These are phyloP conservation scores for Ara ararauna DNA, from an alignment of 2,797 vertebrate genomes.

Conservation along the genomic window DNA sequence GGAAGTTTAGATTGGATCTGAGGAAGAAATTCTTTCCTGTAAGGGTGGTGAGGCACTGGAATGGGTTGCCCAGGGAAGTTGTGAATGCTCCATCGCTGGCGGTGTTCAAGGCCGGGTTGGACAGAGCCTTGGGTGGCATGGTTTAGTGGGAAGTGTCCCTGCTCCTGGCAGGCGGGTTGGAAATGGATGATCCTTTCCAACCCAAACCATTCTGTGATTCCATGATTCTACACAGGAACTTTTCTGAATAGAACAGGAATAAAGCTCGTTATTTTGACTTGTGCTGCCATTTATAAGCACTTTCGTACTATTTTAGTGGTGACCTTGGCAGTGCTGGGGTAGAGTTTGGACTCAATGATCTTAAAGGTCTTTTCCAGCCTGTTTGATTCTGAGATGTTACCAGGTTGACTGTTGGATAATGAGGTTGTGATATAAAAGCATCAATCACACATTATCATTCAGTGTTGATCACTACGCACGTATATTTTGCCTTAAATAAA, in stretches of 20 bases:
- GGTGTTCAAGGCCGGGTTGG: too few relatives aligned
- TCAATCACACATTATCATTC: constrained; percentile 61
- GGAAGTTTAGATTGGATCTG: too few relatives aligned
- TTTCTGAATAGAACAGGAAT: constrained; percentile 18
- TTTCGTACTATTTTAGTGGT: not conserved
- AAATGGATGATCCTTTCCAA: too few relatives aligned
- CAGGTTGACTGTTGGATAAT: constrained; percentile 61
- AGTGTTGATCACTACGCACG: constrained; percentile 48
- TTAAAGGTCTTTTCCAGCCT: not conserved
- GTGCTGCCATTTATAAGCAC: not conserved
- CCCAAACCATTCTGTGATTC: too few relatives aligned
- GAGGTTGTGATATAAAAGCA: constrained; percentile 58
- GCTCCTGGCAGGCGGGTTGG: too few relatives aligned
- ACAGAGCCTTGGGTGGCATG: too few relatives aligned
- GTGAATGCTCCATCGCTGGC: too few relatives aligned
- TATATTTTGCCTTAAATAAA: constrained; percentile 59
- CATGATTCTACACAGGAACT: not conserved
- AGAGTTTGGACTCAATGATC: not conserved
- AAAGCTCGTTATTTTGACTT: constrained; percentile 38
- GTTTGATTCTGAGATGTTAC: not conserved
- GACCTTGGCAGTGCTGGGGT: not conserved
- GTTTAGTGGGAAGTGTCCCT: too few relatives aligned
- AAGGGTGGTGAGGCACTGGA: too few relatives aligned
- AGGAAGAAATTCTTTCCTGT: too few relatives aligned
- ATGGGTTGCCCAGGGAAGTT: too few relatives aligned